Evolutionary conservation across 2,797 vertebrate species (phyloP), one percentile per base, ranked within the genome.

Genomic region (Pangasius larnaudii): DNA sequence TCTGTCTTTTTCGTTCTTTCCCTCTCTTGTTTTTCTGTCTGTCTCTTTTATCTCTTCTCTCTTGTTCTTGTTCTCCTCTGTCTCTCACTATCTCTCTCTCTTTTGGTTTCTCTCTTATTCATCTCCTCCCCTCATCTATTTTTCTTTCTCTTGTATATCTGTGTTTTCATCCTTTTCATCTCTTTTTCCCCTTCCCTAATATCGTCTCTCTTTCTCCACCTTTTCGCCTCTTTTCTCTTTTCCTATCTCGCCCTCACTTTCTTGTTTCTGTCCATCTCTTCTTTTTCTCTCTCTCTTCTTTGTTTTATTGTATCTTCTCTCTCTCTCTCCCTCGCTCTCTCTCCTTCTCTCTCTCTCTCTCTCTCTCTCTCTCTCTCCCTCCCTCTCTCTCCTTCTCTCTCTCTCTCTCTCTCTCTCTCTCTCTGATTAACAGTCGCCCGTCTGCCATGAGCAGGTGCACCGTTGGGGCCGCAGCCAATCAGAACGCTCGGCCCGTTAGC

Each of bases 391-490:
- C 39, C 27, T 5, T 42, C 80, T 82, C 33, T 85, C 63, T 77
- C 2, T 46, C 36, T 85, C 30, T 72, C 65, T 84, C 59, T 39
- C 46, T 51, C n/a, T 24, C 10, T 71, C 49, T 69, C 18, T 85
- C 36, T 59, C 65, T 89, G 88, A 90, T 89, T 85, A 88, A 90
- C 90, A 90, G 83, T 87, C 77, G 82, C 88, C 90, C 88, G 82
- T 90, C 90, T 72, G 86, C 78, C 61, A 72, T 30, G 83, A 89
- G 85, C 90, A 90, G 86, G 86, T 89, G 88, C 78, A 22, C 86
- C n/a, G 33, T 86, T 79, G 88, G 86, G 78, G 42, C 82, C 22
- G 78, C 84, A 89, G 88, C 89, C 83, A 79, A 87, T 86, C 81
- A 82, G 58, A 82, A 69, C 2, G 56, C 85, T 87, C 87, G 22